phyloP scores from a whole-genome alignment of 2,113 vertebrate genomes.

The Fregetta grallaria region DNA sequence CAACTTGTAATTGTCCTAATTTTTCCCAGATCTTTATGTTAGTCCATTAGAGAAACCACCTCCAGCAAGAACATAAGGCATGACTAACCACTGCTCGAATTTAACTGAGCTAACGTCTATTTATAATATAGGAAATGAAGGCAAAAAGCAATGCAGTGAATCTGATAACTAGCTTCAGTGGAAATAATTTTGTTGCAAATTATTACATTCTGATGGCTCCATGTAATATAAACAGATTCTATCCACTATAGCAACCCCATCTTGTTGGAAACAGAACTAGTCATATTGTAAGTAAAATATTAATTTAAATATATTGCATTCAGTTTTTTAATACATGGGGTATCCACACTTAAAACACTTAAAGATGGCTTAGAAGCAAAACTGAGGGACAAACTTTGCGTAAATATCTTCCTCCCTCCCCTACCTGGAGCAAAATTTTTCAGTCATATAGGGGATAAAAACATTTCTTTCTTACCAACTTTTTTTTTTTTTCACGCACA shows the following conservation, averaged over 20 bases:
- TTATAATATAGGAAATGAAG: background rate
- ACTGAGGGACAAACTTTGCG: background rate
- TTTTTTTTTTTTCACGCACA: background rate
- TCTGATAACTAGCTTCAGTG: background rate
- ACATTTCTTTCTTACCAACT: background rate
- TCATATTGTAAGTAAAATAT: background rate
- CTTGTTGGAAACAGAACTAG: background rate
- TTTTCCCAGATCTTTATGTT: background rate
- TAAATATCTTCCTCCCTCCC: background rate
- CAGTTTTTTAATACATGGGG: background rate
- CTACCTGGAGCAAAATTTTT: background rate
- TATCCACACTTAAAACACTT: background rate
- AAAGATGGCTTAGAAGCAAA: background rate
- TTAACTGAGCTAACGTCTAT: background rate
- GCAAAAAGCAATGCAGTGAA: background rate
- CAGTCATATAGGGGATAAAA: background rate
- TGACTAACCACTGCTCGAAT: background rate
- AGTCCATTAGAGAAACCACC: background rate
- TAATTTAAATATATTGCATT: background rate
- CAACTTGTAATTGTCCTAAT: background rate
- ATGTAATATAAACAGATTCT: background rate
- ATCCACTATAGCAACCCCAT: background rate
- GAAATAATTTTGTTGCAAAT: background rate
- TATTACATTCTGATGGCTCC: background rate
- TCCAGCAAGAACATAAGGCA: slow-evolving; percentile 10